phyloP scores from a whole-genome alignment of 2,797 vertebrate species.

The Chloroceryle amazona region DNA sequence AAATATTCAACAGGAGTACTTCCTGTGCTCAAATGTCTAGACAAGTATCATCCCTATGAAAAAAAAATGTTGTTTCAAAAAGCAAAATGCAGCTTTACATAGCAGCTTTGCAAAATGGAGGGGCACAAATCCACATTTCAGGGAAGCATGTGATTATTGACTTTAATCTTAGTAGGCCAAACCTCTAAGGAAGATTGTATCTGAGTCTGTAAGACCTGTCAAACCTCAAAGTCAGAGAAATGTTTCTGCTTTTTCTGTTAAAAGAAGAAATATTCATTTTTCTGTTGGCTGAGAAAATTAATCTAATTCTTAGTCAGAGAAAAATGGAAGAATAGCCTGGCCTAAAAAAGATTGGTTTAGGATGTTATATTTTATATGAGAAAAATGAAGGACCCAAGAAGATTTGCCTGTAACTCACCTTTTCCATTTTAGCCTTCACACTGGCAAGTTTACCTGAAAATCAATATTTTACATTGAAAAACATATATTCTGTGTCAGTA shows the following conservation, averaged over 20 bases:
- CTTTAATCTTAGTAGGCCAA: neutral
- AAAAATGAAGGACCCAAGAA: neutral
- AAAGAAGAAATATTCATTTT: neutral
- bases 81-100: neutral
- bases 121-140: neutral
- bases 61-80: neutral
- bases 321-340: neutral
- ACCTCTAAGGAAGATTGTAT: neutral
- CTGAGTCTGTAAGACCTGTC: neutral
- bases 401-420: constrained; percentile 1
- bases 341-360: neutral
- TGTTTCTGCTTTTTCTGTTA: neutral
- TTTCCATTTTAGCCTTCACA: constrained; percentile 27
- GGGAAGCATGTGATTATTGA: neutral
- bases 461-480: constrained; percentile 52
- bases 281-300: neutral
- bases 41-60: neutral
- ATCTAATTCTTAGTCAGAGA: constrained; percentile 5
- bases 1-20: neutral
- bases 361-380: neutral
- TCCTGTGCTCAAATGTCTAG: neutral
- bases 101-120: neutral
- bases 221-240: neutral
- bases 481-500: neutral
- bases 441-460: constrained; percentile 30